A percentile compares a stretch with the other conserved stretches of the same genome.
phyloP scores from a whole-genome alignment of 1,140 invertebrate species.

The Tetragonula clypearis region DNA sequence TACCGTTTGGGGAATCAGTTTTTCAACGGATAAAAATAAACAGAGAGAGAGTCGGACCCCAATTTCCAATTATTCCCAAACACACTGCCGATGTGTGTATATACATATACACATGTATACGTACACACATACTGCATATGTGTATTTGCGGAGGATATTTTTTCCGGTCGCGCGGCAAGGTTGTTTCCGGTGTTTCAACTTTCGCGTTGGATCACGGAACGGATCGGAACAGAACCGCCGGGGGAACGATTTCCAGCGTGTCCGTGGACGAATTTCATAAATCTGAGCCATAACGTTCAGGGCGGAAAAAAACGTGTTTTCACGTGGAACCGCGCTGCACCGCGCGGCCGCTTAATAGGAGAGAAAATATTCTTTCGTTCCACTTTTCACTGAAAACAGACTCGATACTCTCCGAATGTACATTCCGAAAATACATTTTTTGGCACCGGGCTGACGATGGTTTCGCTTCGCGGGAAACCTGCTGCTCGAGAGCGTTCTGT shows the following conservation, averaged over 20 bases:
- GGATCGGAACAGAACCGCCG: neutral
- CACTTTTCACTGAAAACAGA: neutral
- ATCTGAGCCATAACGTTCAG: neutral
- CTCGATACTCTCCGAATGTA: no score
- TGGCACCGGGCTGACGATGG: neutral
- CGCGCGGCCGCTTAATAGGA: neutral
- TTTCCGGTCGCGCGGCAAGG: neutral
- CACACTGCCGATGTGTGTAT: no score
- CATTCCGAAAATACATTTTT: slow-evolving; percentile 28
- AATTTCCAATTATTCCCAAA: slow-evolving; percentile 39
- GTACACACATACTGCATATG: no score
- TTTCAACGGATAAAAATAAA: neutral
- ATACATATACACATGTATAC: no score
- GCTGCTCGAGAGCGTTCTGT: neutral
- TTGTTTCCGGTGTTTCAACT: neutral
- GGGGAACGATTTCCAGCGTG: neutral
- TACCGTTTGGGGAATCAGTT: slow-evolving; percentile 22
- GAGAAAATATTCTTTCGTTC: neutral
- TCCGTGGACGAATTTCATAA: slow-evolving; percentile 4
- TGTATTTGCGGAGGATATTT: slow-evolving; percentile 17
- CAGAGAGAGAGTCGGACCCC: neutral
- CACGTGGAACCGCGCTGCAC: neutral
- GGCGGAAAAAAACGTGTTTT: neutral
- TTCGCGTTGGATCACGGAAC: neutral
- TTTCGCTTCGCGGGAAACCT: neutral